phyloP scores from a whole-genome alignment of 1,140 invertebrate species.

The Acromyrmex echinatior region DNA sequence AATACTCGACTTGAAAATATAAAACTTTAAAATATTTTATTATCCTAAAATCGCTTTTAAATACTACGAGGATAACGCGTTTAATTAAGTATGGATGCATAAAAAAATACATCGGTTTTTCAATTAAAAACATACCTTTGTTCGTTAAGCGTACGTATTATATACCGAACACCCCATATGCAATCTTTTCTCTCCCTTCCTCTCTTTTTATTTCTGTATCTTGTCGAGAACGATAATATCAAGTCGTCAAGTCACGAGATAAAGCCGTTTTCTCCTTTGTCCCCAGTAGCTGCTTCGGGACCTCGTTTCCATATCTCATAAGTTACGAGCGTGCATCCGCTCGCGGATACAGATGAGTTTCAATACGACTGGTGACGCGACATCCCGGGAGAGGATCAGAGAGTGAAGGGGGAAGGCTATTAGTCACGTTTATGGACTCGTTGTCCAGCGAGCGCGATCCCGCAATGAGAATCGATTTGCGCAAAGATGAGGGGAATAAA shows the following conservation, averaged over 20 bases:
- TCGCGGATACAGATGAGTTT: conserved; percentile 18
- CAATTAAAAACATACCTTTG: neutral
- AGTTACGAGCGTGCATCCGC: conserved; percentile 40
- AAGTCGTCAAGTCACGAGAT: conserved; percentile 20
- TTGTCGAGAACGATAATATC: conserved; percentile 32
- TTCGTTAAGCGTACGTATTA: neutral
- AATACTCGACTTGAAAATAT: neutral
- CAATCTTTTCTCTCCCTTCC: neutral
- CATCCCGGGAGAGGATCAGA: neutral
- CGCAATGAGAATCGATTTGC: conserved; percentile 45
- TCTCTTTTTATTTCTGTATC: neutral
- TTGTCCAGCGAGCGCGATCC: conserved; percentile 28
- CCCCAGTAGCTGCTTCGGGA: conserved; percentile 5
- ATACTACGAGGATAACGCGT: neutral
- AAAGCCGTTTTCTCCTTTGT: conserved; percentile 49
- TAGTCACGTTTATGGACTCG: conserved; percentile 58
- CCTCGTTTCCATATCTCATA: conserved; percentile 57
- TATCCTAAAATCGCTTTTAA: neutral
- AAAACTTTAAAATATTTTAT: neutral
- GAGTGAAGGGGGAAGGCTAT: neutral
- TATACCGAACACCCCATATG: neutral
- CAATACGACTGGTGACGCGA: conserved; percentile 37
- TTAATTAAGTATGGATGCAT: neutral
- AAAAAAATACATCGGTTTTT: neutral
- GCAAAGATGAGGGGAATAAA: conserved; percentile 29